Base-by-base conservation (phyloP, 2,888 invertebrate genomes). In the Physocephala rufipes region DNA sequence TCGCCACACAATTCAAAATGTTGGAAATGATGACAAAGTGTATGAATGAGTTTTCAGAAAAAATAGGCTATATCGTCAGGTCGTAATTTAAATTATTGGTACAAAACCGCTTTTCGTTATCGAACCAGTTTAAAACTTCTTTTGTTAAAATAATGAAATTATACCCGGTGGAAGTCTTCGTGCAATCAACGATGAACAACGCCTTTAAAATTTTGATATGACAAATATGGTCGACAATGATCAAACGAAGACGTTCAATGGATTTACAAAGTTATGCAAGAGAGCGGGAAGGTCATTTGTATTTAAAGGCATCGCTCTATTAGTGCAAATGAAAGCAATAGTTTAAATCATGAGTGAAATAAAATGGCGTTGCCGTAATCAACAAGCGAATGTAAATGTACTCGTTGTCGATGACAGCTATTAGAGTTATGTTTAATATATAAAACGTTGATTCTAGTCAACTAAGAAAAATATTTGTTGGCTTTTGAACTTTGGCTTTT, bases 141-240 rank as follows among this genome's bases (percentile, higher is more conserved):
- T 28, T 36, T n/a, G 49, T 61, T 21, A 61, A 47, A n/a, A n/a
- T n/a, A n/a, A n/a, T n/a, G n/a, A n/a, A n/a, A n/a, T n/a, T n/a
- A n/a, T n/a, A 24, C 45, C 49, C 30, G 47, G 21, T 62, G 49
- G 61, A 68, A 68, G 51, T 61, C 49, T 61, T 68, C 68, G 30
- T n/a, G 49, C 49, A 30, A 68, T 59, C 68, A 51, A 68, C 58
- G 67, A 67, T 49, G 68, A 68, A 68, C 68, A 68, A 68, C 68
- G 68, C 68, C 68, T 68, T 68, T 68, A 68, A 68, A 49, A 49
- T 61, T 68, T 68, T 28, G 59, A 67, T 67, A 15, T 62, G 68
- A 68, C 68, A 62, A 68, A 47, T 68, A 51, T 68, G 61, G 49
- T 36, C 51, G 55, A 36, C 53, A 63, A 51, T n/a, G 19, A 67